Evolutionary conservation across 2,113 vertebrate species (phyloP).

Genomic region (Gymnocephalus cernua): DNA sequence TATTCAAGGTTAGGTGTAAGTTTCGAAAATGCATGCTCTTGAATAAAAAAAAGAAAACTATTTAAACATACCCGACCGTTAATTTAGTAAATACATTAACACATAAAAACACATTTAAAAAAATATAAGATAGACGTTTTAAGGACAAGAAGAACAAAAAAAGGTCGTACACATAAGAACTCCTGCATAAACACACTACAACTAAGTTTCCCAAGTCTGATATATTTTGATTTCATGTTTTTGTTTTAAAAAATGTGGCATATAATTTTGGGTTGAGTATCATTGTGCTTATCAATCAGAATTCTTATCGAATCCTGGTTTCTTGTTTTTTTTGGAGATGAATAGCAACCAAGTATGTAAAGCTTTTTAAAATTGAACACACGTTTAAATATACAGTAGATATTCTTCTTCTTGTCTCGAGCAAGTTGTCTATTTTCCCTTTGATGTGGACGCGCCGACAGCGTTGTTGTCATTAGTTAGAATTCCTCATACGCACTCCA

Average conservation of each 20-base stretch:
- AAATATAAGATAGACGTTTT: constrained; percentile 34
- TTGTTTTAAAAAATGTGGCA: not conserved
- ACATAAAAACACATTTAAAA: constrained; percentile 39
- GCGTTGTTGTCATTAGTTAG: too few species aligned
- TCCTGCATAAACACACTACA: not conserved
- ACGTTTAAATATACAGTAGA: not conserved
- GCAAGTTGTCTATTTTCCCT: not conserved
- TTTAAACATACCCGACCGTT: not conserved
- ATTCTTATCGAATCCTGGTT: constrained; percentile 1
- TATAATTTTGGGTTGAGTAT: not conserved
- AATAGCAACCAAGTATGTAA: not conserved
- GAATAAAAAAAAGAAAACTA: constrained; percentile 18
- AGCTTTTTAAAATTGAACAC: not conserved
- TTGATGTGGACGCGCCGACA: not conserved
- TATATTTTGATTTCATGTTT: not conserved
- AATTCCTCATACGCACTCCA: too few species aligned
- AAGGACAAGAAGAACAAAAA: not conserved
- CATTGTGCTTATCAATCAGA: not conserved
- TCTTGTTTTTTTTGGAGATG: not conserved
- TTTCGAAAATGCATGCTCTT: constrained; percentile 21
- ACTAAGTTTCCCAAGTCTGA: not conserved
- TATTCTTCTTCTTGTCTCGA: too few species aligned
- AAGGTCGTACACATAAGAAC: constrained; percentile 1
- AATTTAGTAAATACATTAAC: constrained; percentile 42
- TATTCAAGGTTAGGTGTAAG: not conserved